These are phyloP conservation scores for Cheirogaleus medius DNA, from an alignment of 2,113 vertebrate species.

Conservation along the genomic window DNA sequence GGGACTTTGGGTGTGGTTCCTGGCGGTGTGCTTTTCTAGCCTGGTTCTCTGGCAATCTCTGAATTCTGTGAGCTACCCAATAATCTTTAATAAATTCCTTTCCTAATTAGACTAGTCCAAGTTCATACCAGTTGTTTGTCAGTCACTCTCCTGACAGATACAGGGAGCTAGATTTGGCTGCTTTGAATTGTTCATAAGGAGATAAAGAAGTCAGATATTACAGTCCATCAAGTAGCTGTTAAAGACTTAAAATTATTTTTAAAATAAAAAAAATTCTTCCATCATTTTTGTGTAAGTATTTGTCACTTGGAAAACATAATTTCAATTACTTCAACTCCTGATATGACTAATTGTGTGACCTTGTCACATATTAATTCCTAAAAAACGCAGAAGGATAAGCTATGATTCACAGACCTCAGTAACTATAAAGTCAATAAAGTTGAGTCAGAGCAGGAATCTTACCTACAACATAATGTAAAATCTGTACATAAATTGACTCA, in stretches of 20 bases:
- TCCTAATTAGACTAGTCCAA: not conserved
- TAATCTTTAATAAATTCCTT: not conserved
- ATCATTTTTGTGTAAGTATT: not conserved
- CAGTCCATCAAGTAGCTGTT: not conserved
- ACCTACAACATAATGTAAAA: not conserved
- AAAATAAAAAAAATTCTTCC: not conserved
- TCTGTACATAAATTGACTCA: not conserved
- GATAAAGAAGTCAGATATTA: not conserved
- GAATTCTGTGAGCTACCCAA: not conserved
- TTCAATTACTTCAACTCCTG: not conserved
- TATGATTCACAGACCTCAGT: not conserved
- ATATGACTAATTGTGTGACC: not conserved
- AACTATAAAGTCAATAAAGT: not conserved
- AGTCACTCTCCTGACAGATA: not conserved
- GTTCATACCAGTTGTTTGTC: not conserved
- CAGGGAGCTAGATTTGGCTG: not conserved
- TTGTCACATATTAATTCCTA: slow-evolving; percentile 10
- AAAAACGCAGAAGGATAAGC: not conserved
- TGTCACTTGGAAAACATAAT: slow-evolving; percentile 31
- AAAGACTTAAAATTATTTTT: not conserved
- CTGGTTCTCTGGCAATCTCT: not conserved
- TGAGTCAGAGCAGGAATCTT: not conserved
- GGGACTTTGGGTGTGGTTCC: not conserved
- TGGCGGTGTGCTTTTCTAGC: not conserved
- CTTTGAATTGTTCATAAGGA: not conserved